Conservation (phyloP, 2,113 vertebrate genomes). For the Rhynchopsitta pachyrhyncha region DNA sequence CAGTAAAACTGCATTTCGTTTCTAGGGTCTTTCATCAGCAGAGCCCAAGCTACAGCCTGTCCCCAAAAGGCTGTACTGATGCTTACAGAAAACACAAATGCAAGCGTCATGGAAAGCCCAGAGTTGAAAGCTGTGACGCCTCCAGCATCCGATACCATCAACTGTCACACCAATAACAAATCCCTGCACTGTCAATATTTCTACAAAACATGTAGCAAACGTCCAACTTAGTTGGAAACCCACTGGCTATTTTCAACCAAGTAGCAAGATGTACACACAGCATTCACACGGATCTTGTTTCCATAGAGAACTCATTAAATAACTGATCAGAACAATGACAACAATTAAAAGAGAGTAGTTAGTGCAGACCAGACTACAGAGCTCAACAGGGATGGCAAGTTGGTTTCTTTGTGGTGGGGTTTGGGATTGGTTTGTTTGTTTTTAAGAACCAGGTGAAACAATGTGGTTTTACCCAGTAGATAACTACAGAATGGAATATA, state of each 20-base stretch:
- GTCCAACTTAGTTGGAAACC: not conserved
- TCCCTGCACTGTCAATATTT: not conserved
- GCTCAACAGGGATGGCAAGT: not conserved
- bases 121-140: not conserved
- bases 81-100: not conserved
- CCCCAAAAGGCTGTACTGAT: not conserved
- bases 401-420: not conserved
- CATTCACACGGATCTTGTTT: not conserved
- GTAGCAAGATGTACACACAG: not conserved
- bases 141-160: not conserved
- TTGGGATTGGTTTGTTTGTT: not conserved
- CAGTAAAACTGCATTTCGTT: not conserved
- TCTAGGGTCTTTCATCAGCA: not conserved
- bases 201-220: not conserved
- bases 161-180: not conserved
- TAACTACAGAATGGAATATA: not conserved
- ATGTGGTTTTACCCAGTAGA: not conserved
- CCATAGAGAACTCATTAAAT: not conserved
- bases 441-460: not conserved
- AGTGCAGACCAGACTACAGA: not conserved
- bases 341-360: not conserved
- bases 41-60: not conserved
- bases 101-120: not conserved
- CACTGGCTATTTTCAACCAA: not conserved
- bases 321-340: not conserved